Base-by-base conservation (phyloP, 2,888 invertebrate species). In the Monopis laevigella region DNA sequence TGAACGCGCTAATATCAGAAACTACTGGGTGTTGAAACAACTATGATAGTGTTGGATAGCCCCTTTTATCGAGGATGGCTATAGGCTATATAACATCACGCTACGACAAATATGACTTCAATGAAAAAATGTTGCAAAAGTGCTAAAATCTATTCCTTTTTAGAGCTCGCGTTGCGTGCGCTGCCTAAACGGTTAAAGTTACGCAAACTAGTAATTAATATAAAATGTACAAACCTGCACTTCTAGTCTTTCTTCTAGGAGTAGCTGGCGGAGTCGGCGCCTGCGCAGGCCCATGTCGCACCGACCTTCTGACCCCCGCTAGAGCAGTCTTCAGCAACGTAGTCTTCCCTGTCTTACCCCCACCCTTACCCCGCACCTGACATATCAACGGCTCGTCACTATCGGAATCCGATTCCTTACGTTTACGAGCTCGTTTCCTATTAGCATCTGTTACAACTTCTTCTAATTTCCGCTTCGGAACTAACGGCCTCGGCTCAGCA, bases 311-410 rank as follows among this genome's bases (percentile, higher is more conserved):
- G 47, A 44, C 50, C n/a, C n/a, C n/a, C n/a, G n/a, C n/a, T n/a
- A 40, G 53, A 52, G n/a, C n/a, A n/a, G n/a, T 43, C 14, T 46
- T 42, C 46, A 52, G 49, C n/a, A 27, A 2, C 16, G 49, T 48
- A 2, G 55, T 49, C 39, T 54, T 52, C 18, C 52, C 51, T 4
- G 49, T 56, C 45, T 61, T 8, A 6, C 2, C 16, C n/a, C 58
- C 39, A 54, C 55, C 55, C 50, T 71, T 77, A 42, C 72, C 77
- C 40, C 89, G 77, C 66, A 88, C 85, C 73, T 90, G 84, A 52
- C 88, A 86, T 48, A 89, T 89, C 44, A 92, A 74, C 42, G 91
- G 91, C 68, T 92, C 92, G 62, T 92, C 92, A 48, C 88, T 88
- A 58, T 92, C 92, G 39, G 91, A 91, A 55, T 86, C 86, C 28